These are phyloP conservation scores for Pollenia angustigena DNA, from an alignment of 2,888 invertebrate genomes.

Conservation along the genomic window DNA sequence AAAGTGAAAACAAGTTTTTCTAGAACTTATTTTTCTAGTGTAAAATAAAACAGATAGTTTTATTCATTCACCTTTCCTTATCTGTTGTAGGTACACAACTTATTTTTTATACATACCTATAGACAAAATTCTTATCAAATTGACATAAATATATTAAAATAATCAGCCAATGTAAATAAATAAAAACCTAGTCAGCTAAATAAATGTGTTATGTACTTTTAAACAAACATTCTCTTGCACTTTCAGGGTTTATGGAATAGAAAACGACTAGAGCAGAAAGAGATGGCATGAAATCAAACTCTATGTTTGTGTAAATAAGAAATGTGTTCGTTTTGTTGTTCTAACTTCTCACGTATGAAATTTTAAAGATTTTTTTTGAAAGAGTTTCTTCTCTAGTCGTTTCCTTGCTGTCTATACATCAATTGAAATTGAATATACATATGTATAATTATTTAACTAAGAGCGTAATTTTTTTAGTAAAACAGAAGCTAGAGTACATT, in stretches of 20 bases:
- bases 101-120: background rate
- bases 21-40: background rate
- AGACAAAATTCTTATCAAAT: constrained; percentile 45
- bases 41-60: background rate
- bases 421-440: no score
- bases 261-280: background rate
- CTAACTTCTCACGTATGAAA: no score
- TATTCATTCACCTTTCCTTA: constrained; percentile 19
- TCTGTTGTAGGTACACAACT: constrained; percentile 9
- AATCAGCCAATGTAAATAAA: background rate
- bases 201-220: background rate
- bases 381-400: no score
- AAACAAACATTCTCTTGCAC: background rate
- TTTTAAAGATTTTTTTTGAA: no score
- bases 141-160: constrained; percentile 29
- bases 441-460: no score
- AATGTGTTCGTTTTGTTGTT: no score
- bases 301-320: no score
- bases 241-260: no score
- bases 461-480: background rate
- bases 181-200: background rate
- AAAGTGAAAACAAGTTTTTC: background rate
- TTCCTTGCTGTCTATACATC: no score
- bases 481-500: constrained; percentile 2
- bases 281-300: background rate